Base-by-base conservation (phyloP, 2,113 vertebrate genomes). In the Spermophilus dauricus region DNA sequence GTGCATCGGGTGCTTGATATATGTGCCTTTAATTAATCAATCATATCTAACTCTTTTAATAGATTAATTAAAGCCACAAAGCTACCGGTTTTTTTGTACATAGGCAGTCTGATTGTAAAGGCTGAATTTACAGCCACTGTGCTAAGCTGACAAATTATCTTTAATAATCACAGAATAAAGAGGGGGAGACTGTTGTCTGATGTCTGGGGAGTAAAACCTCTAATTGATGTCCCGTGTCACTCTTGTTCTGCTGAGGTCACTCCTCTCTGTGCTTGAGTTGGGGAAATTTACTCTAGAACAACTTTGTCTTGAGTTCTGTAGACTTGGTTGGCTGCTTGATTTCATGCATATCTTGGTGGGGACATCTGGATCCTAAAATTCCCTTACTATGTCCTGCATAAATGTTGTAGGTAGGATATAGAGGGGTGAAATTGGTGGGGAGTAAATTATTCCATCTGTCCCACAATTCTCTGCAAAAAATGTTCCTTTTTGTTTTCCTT, bases 21-120 rank as follows among this genome's bases (percentile, higher is more conserved):
- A 56, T 97, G 8, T 77, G 93, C 73, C 53, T 39, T 89, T 88
- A 92, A 83, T 83, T 65, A 67, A 75, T 94, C 58, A 85, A 91
- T 39, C 30, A n/a, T 69, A 81, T 90, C 18, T 91, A 94, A 84
- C 28, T 82, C 16, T 78, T 89, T 91, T 78, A 96, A 82, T 39
- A 82, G 86, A 13, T 94, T 89, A 72, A 67, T 93, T 91, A 85
- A 94, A 96, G 77, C 78, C 32, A 34, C 76, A 84, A 14, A 73
- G 48, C 24, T 78, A 72, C 45, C 30, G 76, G 82, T 39, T 32
- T 45, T 94, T 94, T 94, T 95, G 28, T 91, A 20, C 30, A 10
- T 10, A 93, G 48, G 56, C 11, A 51, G 34, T 90, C 37, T 94
- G 90, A 94, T 48, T 81, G 24, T 78, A 94, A 92, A 95, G 89